Evolutionary conservation across 2,888 invertebrate species (phyloP).

Genomic region (Aromia moschata): DNA sequence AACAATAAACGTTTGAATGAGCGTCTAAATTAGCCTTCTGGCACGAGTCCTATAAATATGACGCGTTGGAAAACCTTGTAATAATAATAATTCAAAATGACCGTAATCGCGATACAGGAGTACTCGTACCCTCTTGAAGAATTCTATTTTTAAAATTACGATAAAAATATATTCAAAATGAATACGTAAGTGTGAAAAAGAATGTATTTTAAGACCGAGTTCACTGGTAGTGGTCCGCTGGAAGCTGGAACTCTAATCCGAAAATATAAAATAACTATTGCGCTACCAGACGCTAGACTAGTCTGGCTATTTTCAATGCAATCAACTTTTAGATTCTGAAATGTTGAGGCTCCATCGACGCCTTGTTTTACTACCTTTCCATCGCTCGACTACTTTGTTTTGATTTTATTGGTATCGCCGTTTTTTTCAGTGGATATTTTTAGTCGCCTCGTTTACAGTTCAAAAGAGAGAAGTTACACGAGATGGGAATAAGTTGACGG

Average conservation of each 20-base stretch:
- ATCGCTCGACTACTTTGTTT: too few relatives aligned
- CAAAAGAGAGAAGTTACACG: too few relatives aligned
- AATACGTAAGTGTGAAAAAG: slow-evolving; percentile 38
- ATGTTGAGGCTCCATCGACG: slow-evolving; percentile 2
- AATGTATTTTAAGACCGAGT: slow-evolving; percentile 38
- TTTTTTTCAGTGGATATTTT: too few relatives aligned
- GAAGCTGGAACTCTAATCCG: slow-evolving; percentile 35
- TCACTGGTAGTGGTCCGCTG: slow-evolving; percentile 37
- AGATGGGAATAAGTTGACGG: too few relatives aligned
- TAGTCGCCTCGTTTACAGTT: too few relatives aligned
- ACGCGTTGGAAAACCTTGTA: slow-evolving; percentile 11
- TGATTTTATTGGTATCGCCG: too few relatives aligned
- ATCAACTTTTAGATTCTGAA: slow-evolving; percentile 13
- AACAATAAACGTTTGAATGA: too few relatives aligned
- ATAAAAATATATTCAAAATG: slow-evolving; percentile 35
- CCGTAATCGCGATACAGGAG: slow-evolving; percentile 11
- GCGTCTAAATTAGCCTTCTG: slow-evolving; percentile 17
- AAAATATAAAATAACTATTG: slow-evolving; percentile 40
- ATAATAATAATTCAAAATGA: slow-evolving; percentile 21
- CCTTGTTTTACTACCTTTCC: too few relatives aligned
- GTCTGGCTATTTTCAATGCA: slow-evolving; percentile 35
- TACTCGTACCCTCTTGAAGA: slow-evolving; percentile 38
- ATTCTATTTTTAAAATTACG: slow-evolving; percentile 33
- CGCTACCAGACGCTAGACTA: slow-evolving; percentile 37
- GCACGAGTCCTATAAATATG: slow-evolving; percentile 12